Evolutionary conservation across 2,888 invertebrate species (phyloP).

Genomic region (Geotrupes spiniger): DNA sequence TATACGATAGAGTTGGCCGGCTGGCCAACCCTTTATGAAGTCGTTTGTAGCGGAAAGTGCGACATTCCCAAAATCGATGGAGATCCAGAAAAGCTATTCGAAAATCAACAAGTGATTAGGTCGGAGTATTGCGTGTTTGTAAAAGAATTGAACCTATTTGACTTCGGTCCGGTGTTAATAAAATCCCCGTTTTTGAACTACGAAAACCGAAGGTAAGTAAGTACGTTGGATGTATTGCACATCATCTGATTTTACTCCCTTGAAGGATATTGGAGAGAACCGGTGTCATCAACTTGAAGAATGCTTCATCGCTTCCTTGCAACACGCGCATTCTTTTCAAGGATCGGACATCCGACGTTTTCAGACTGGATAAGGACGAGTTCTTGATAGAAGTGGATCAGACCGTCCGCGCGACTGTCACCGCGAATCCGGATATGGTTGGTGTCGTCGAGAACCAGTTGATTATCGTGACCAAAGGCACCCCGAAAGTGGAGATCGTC

Average conservation of each 20-base stretch:
- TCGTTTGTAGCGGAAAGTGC: constrained; percentile 38
- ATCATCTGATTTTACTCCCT: background rate
- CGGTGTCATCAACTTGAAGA: constrained; percentile 53
- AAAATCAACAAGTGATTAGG: constrained; percentile 27
- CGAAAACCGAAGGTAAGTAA: constrained; percentile 9
- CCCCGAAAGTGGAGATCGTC: constrained; percentile 57
- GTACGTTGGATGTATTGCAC: background rate
- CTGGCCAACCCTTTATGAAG: constrained; percentile 29
- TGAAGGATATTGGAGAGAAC: constrained; percentile 6
- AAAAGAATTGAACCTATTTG: constrained; percentile 35
- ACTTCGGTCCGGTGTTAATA: constrained; percentile 42
- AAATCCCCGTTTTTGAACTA: background rate
- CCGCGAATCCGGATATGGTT: constrained; percentile 39
- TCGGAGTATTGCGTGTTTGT: constrained; percentile 14
- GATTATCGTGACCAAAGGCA: constrained; percentile 53
- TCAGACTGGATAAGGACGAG: background rate
- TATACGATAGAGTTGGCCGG: constrained; percentile 39
- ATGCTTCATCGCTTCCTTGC: constrained; percentile 55
- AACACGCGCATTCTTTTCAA: constrained; percentile 45
- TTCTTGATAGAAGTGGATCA: constrained; percentile 20
- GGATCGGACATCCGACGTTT: constrained; percentile 3
- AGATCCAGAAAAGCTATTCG: constrained; percentile 37
- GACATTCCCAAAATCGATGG: constrained; percentile 43
- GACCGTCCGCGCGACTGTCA: constrained; percentile 36
- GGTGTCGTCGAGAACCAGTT: constrained; percentile 42